A percentile compares a stretch with the other conserved stretches of the same genome.
These are phyloP conservation scores for Eudasyphora cyanicolor DNA, from an alignment of 2,888 invertebrate species.

Conservation along the genomic window DNA sequence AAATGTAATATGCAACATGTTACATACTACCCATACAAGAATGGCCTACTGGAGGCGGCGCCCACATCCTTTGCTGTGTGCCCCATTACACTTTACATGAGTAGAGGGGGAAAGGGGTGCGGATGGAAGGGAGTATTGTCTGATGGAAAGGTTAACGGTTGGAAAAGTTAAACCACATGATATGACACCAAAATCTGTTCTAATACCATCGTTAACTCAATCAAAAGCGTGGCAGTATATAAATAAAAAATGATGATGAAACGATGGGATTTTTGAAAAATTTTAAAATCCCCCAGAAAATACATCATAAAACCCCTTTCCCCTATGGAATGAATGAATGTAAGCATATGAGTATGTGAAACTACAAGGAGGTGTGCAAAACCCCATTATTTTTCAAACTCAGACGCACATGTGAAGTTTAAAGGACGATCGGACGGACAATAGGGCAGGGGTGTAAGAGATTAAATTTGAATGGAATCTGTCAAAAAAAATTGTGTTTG, in stretches of 20 bases:
- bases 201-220: slow-evolving; percentile 61
- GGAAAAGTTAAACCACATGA: slow-evolving; percentile 75
- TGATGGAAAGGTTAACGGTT: slow-evolving; percentile 67
- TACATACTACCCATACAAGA: too few species aligned
- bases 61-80: slow-evolving; percentile 1
- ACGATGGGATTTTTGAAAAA: slow-evolving; percentile 58
- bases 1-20: slow-evolving; percentile 59
- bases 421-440: not conserved
- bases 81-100: slow-evolving; percentile 12
- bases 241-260: slow-evolving; percentile 40
- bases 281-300: slow-evolving; percentile 58
- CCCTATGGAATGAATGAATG: not conserved
- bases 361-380: slow-evolving; percentile 22
- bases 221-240: slow-evolving; percentile 46
- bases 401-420: slow-evolving; percentile 12
- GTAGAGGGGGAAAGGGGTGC: not conserved
- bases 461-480: slow-evolving; percentile 64
- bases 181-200: slow-evolving; percentile 62
- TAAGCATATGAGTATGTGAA: slow-evolving; percentile 49
- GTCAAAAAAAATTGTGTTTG: slow-evolving; percentile 68
- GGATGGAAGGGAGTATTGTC: too few species aligned
- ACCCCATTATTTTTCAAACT: slow-evolving; percentile 8
- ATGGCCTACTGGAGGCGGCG: not conserved
- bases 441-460: slow-evolving; percentile 38
- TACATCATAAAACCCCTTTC: slow-evolving; percentile 54